A percentile compares a stretch with the other conserved stretches of the same genome.
phyloP scores from a whole-genome alignment of 2,113 vertebrate species.

The Colius striatus region DNA sequence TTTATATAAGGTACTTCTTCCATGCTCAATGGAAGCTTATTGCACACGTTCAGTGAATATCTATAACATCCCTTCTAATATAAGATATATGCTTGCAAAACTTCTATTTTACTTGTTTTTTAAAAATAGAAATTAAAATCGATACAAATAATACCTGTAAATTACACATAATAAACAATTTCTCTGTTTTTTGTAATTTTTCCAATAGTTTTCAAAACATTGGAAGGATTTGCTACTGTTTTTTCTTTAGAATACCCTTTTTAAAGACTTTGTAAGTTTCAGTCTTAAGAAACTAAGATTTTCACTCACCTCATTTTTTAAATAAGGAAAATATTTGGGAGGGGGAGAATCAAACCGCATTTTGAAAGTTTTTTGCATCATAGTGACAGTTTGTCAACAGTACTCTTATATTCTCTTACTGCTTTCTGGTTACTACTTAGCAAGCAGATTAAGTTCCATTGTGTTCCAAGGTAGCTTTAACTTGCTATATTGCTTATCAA shows the following conservation, averaged over 20 bases:
- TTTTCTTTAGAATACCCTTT: not conserved
- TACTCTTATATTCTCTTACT: conserved; percentile 75
- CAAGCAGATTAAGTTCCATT: conserved; percentile 81
- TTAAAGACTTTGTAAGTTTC: not conserved
- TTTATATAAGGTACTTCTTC: not conserved
- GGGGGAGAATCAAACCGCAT: not conserved
- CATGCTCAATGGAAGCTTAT: not conserved
- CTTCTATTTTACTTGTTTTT: not conserved
- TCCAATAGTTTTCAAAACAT: not conserved
- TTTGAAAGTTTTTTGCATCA: conserved; percentile 74
- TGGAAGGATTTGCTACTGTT: not conserved
- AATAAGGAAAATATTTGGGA: not conserved
- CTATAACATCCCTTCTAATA: not conserved
- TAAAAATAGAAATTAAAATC: not conserved
- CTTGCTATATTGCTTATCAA: conserved; percentile 87
- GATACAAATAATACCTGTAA: not conserved
- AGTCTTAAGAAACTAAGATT: not conserved
- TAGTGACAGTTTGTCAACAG: conserved; percentile 68
- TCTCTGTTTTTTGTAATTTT: not conserved
- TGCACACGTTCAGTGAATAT: not conserved
- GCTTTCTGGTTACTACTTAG: conserved; percentile 83
- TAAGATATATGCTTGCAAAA: not conserved
- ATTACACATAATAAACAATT: not conserved
- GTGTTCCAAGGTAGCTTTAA: conserved; percentile 82
- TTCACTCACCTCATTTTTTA: not conserved